phyloP scores from a whole-genome alignment of 2,113 vertebrate genomes.

The Python bivittatus region DNA sequence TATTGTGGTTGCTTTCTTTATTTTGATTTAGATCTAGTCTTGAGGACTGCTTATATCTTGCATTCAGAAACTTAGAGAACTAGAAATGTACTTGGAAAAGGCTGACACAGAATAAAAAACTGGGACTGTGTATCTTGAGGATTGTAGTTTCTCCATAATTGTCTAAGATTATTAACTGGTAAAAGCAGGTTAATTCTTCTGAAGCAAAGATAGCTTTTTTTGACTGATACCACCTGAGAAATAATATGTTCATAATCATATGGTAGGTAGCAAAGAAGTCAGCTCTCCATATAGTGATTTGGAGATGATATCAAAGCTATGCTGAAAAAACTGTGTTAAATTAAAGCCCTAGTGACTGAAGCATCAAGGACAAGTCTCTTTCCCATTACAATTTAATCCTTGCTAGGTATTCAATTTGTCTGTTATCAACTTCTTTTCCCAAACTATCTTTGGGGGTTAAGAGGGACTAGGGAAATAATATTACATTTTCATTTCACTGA shows the following conservation, averaged over 20 bases:
- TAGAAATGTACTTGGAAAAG: not conserved
- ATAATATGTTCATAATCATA: constrained; percentile 1
- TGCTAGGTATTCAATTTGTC: not conserved
- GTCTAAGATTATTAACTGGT: not conserved
- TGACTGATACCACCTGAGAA: not conserved
- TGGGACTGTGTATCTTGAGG: not conserved
- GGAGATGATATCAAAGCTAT: not conserved
- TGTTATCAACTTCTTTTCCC: constrained; percentile 20
- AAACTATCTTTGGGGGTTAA: constrained; percentile 6
- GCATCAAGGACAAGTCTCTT: not conserved
- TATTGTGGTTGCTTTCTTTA: not conserved
- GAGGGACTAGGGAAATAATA: constrained; percentile 11
- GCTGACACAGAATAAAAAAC: not conserved
- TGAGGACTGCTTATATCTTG: not conserved
- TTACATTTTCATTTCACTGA: constrained; percentile 51
- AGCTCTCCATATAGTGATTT: not conserved
- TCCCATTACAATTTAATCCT: constrained; percentile 11
- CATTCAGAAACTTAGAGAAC: not conserved
- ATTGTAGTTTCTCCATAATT: not conserved
- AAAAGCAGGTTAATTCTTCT: not conserved
- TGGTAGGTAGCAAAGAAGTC: not conserved
- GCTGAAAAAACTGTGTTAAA: not conserved
- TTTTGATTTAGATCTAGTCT: not conserved
- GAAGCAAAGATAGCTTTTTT: constrained; percentile 2
- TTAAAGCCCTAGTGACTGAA: not conserved